phyloP scores from a whole-genome alignment of 1,140 invertebrate species.

The Teleogryllus occipitalis region DNA sequence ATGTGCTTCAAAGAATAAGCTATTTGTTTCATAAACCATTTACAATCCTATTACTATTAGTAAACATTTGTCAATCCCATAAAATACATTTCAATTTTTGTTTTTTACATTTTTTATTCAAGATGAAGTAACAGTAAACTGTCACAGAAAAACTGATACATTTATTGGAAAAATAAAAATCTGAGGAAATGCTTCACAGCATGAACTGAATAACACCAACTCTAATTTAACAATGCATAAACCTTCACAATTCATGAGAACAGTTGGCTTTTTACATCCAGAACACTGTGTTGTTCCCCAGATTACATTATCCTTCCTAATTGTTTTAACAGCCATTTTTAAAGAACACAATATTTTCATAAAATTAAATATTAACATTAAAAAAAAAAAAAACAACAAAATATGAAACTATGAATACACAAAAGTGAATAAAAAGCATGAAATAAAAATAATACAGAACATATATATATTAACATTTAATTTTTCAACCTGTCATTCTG shows the following conservation, averaged over 20 bases:
- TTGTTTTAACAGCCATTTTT: conserved; percentile 20
- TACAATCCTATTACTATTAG: conserved; percentile 12
- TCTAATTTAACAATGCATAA: conserved; percentile 1
- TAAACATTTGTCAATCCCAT: conserved; percentile 22
- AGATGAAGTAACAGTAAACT: conserved; percentile 8
- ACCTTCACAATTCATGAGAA: conserved; percentile 17
- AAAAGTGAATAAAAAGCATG: conserved; percentile 14
- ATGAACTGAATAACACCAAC: neutral
- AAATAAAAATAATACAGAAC: conserved; percentile 15
- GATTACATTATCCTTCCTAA: neutral
- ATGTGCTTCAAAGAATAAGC: conserved; percentile 7
- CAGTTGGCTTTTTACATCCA: neutral
- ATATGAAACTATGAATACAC: conserved; percentile 10
- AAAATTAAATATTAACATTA: conserved; percentile 13
- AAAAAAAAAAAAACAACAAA: conserved; percentile 17
- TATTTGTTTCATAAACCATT: conserved; percentile 9
- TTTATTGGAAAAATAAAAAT: conserved; percentile 9
- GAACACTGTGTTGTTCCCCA: conserved; percentile 8
- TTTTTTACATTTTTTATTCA: conserved; percentile 16
- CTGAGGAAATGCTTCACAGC: neutral
- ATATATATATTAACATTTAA: conserved; percentile 9
- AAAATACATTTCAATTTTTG: conserved; percentile 20
- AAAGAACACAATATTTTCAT: conserved; percentile 18
- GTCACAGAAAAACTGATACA: conserved; percentile 3
- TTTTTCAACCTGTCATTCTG: neutral